Evolutionary conservation across 2,797 vertebrate species (phyloP).

Genomic region (Epinephelus coioides): DNA sequence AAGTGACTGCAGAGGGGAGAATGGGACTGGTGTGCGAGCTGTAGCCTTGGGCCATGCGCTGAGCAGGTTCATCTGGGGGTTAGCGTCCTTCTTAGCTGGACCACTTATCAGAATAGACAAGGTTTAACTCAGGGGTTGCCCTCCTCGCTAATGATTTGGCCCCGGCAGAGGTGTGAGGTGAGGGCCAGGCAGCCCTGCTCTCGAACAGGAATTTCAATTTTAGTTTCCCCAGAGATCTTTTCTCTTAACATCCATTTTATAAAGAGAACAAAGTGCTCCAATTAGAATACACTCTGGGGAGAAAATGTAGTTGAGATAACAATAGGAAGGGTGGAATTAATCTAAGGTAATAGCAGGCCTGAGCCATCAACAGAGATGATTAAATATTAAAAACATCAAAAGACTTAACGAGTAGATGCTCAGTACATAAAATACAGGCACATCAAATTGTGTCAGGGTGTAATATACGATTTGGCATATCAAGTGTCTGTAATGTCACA

Average conservation of each 20-base stretch:
- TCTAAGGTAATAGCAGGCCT: slow-evolving; percentile 28
- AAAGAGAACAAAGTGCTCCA: slow-evolving; percentile 76
- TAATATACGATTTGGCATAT: neutral
- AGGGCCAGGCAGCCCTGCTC: slow-evolving; percentile 48
- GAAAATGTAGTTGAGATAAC: slow-evolving; percentile 50
- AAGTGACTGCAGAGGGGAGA: slow-evolving; percentile 33
- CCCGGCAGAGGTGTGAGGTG: slow-evolving; percentile 64
- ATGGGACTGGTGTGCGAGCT: slow-evolving; percentile 9
- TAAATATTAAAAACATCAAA: slow-evolving; percentile 8
- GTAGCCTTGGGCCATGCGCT: slow-evolving; percentile 54
- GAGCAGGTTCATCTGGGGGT: slow-evolving; percentile 69
- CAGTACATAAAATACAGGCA: neutral
- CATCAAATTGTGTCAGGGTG: slow-evolving; percentile 12
- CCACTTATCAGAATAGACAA: slow-evolving; percentile 77
- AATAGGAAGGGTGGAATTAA: slow-evolving; percentile 44
- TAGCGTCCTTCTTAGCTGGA: slow-evolving; percentile 61
- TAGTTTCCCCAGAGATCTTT: slow-evolving; percentile 59
- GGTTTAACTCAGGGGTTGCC: slow-evolving; percentile 55
- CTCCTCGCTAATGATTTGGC: slow-evolving; percentile 66
- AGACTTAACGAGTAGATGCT: slow-evolving; percentile 4
- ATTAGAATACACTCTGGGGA: slow-evolving; percentile 73
- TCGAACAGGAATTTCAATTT: slow-evolving; percentile 64
- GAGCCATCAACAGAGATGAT: slow-evolving; percentile 17
- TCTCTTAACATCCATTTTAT: slow-evolving; percentile 72
- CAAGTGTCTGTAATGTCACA: neutral